Evolutionary conservation across 2,113 vertebrate genomes (phyloP).

Genomic region (Chaenocephalus aceratus): DNA sequence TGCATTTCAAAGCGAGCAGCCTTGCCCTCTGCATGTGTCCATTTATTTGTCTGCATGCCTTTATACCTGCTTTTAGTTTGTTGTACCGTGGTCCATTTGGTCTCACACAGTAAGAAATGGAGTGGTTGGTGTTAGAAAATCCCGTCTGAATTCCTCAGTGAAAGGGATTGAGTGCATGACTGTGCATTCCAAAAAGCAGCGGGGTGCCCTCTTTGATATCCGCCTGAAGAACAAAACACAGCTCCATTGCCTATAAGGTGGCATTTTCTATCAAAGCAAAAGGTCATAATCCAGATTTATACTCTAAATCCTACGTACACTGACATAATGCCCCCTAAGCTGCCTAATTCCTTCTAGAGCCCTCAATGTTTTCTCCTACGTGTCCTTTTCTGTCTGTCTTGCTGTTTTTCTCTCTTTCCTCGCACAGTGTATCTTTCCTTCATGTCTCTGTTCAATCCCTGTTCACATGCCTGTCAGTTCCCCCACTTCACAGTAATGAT

Average conservation of each 20-base stretch:
- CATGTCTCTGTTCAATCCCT: constrained; percentile 42
- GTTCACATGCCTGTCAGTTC: constrained; percentile 63
- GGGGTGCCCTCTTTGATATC: constrained; percentile 71
- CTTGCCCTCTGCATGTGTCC: not conserved
- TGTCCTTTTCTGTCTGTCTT: constrained; percentile 51
- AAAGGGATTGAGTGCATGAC: constrained; percentile 65
- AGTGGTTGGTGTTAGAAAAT: constrained; percentile 62
- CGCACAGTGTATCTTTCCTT: constrained; percentile 35
- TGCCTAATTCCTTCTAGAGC: constrained; percentile 81
- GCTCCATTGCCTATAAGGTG: constrained; percentile 75
- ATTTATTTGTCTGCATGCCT: constrained; percentile 21
- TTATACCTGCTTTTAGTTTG: not conserved
- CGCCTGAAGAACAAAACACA: constrained; percentile 70
- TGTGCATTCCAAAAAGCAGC: constrained; percentile 61
- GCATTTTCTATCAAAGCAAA: constrained; percentile 82
- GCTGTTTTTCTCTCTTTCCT: constrained; percentile 38
- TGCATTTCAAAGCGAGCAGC: constrained; percentile 25
- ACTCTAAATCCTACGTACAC: constrained; percentile 82
- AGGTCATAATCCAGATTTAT: constrained; percentile 83
- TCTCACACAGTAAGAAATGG: constrained; percentile 32
- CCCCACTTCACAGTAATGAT: constrained; percentile 62
- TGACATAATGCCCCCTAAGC: constrained; percentile 84
- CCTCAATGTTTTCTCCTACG: constrained; percentile 71
- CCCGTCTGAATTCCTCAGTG: constrained; percentile 59
- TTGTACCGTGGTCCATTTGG: constrained; percentile 39